Percentiles rank a stretch among this genome's conserved stretches.
phyloP scores from a whole-genome alignment of 2,888 invertebrate species.

The Lasioglossum figueresi region DNA sequence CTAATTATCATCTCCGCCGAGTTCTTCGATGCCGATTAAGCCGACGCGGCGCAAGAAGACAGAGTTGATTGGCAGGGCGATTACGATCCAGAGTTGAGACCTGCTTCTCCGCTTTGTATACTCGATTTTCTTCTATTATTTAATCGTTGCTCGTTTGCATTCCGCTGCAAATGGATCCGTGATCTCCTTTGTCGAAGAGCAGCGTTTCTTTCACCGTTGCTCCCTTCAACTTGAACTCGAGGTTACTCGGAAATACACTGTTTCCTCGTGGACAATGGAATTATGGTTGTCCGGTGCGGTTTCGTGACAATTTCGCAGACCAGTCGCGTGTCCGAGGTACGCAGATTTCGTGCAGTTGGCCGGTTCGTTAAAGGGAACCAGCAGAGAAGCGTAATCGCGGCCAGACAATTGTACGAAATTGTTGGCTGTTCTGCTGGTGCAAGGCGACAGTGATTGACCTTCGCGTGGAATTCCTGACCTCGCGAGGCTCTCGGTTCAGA shows the following conservation, averaged over 20 bases:
- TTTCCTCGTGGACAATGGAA: background rate
- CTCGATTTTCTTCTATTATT: conserved; percentile 58
- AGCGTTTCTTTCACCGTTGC: background rate
- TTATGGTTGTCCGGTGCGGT: background rate
- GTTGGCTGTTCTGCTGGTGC: conserved; percentile 50
- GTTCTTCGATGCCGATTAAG: conserved; percentile 26
- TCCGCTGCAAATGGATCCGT: conserved; percentile 47
- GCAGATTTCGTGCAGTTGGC: background rate
- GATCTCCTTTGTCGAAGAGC: background rate
- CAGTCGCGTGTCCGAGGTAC: conserved; percentile 14
- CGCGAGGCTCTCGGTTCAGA: conserved; percentile 46
- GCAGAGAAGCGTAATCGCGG: conserved; percentile 31
- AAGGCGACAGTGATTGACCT: conserved; percentile 71
- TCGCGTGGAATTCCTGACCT: conserved; percentile 68
- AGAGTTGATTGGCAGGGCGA: conserved; percentile 56
- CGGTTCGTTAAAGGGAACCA: background rate
- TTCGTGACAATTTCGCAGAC: background rate
- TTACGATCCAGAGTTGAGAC: conserved; percentile 43
- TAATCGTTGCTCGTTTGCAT: conserved; percentile 59
- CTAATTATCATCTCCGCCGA: conserved; percentile 44
- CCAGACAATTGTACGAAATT: conserved; percentile 54
- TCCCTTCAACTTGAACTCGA: background rate
- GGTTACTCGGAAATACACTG: background rate
- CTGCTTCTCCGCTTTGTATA: conserved; percentile 41
- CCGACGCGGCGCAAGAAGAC: conserved; percentile 25